These are phyloP conservation scores for Montipora cactus DNA, from an alignment of 64 coral and sea anemone species.

Conservation along the genomic window DNA sequence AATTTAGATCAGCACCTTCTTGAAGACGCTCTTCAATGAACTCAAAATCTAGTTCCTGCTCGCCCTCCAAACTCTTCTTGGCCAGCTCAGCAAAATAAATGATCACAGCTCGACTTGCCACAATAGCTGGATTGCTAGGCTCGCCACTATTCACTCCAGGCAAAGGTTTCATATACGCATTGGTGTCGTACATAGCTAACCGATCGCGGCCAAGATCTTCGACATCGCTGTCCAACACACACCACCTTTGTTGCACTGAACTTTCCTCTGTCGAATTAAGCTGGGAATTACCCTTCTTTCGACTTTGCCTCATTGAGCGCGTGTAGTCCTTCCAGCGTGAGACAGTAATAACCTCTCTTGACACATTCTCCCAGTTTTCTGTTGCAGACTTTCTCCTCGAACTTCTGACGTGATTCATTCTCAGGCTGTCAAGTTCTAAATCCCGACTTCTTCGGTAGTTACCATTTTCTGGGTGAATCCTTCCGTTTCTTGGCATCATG, in stretches of 20 bases:
- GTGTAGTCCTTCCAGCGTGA: constrained; percentile 60
- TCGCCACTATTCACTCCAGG: constrained; percentile 38
- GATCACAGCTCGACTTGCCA: constrained; percentile 85
- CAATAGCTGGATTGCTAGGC: constrained; percentile 38
- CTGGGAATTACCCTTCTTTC: neutral
- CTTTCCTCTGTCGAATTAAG: neutral
- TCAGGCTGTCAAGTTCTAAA: constrained; percentile 30
- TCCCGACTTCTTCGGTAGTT: neutral
- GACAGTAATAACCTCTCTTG: constrained; percentile 33
- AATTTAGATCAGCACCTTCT: constrained; percentile 93
- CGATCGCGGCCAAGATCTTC: constrained; percentile 78
- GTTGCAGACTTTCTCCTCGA: constrained; percentile 13
- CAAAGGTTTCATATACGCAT: constrained; percentile 74
- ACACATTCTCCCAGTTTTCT: constrained; percentile 33
- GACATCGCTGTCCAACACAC: constrained; percentile 89
- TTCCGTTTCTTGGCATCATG: constrained; percentile 59
- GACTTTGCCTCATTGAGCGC: constrained; percentile 36
- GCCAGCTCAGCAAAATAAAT: constrained; percentile 98
- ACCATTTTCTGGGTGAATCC: constrained; percentile 23
- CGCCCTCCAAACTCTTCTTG: constrained; percentile 51
- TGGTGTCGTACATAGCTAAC: constrained; percentile 58
- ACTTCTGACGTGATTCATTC: constrained; percentile 46
- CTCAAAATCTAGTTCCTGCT: constrained; percentile 87
- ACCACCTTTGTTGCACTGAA: constrained; percentile 22
- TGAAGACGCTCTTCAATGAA: constrained; percentile 74